Evolutionary conservation across 2,888 invertebrate genomes (phyloP), one percentile per base, ranked within the genome.

Genomic region (Aplocera efformata): DNA sequence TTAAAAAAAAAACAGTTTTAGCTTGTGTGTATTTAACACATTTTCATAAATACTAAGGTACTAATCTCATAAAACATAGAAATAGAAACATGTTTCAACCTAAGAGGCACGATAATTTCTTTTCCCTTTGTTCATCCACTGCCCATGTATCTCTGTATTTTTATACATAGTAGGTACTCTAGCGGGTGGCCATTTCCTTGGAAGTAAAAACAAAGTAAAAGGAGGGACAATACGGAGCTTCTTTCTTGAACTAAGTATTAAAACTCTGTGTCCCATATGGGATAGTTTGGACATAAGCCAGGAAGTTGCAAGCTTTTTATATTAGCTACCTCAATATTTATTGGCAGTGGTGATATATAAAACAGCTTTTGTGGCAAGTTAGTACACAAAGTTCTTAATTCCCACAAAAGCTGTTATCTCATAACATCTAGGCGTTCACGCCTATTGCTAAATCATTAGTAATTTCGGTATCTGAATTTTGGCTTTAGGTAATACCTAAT

Each of bases 211-310:
- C 22, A 41, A 32, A 25, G 25, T 24, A 30, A 38, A 30, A 28
- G 10, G 9, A 8, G 10, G 26, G 23, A 42, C 42, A 55, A 45
- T 48, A 48, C 37, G 37, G 38, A 51, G 40, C 46, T 44, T 48
- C 53, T 52, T 57, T 48, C 25, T 35, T 27, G 50, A 45, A 48
- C 53, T 53, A 44, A 48, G 40, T 54, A 54, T 56, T 56, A 54
- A 52, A 58, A 50, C 46, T 51, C 33, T 36, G 38, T 34, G 40
- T 43, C 48, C 44, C 56, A 50, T 57, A 56, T 52, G 58, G 43
- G 42, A 36, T 38, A 42, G 38, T 34, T 42, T 63, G 63, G 59
- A 48, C 3, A 10, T n/a, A 23, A 23, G 56, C 59, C 62, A 64
- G 34, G 37, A 46, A 33, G 29, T 41, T 40, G 41, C 22, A 42